phyloP scores from a whole-genome alignment of 2,888 invertebrate genomes.

The Stegophylla sp. region DNA sequence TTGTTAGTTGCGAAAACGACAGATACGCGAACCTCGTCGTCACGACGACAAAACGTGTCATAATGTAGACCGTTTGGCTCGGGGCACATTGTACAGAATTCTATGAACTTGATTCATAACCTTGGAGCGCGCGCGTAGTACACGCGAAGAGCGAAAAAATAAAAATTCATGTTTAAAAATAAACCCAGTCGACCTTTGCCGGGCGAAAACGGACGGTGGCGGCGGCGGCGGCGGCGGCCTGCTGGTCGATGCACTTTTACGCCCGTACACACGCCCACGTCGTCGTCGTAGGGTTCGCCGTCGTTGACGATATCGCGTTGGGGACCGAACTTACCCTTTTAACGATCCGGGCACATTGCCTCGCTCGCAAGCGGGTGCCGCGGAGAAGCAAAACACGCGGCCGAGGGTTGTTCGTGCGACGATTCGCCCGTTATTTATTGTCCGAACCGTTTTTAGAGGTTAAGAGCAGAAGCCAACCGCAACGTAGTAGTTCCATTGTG shows the following conservation, averaged over 20 bases:
- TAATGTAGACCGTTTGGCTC: background rate
- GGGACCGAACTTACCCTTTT: slow-evolving; percentile 47
- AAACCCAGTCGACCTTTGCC: slow-evolving; percentile 21
- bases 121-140: background rate
- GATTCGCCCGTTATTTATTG: slow-evolving; percentile 32
- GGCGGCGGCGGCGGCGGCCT: no score
- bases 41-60: background rate
- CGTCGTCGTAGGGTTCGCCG: background rate
- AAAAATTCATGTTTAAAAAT: slow-evolving; percentile 19
- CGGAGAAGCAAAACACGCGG: background rate
- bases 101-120: slow-evolving; percentile 12
- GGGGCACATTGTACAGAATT: background rate
- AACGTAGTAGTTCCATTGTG: background rate
- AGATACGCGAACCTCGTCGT: no score
- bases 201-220: background rate
- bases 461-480: no score
- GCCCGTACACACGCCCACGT: slow-evolving; percentile 8
- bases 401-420: slow-evolving; percentile 28
- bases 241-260: slow-evolving; percentile 33
- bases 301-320: background rate
- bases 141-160: background rate
- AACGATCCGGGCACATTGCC: slow-evolving; percentile 5
- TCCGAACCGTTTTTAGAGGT: slow-evolving; percentile 9
- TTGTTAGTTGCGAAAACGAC: background rate
- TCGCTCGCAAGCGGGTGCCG: no score